A percentile compares a stretch with the other conserved stretches of the same genome.
phyloP scores from a whole-genome alignment of 2,113 vertebrate genomes.

The Gopherus flavomarginatus region DNA sequence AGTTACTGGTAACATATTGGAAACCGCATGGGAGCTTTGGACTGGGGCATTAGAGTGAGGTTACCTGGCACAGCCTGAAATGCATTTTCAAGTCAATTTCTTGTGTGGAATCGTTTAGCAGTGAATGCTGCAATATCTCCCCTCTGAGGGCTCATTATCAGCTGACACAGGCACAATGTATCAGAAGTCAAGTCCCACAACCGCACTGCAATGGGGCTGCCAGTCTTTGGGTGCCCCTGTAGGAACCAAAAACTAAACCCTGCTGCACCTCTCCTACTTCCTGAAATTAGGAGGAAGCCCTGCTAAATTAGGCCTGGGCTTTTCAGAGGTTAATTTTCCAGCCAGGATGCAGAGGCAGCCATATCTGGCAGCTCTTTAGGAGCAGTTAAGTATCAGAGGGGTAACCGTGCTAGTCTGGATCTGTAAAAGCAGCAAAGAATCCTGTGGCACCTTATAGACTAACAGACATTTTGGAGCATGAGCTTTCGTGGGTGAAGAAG shows the following conservation, averaged over 20 bases:
- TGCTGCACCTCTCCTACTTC: not conserved
- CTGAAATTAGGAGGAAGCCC: not conserved
- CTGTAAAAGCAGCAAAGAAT: too few relatives aligned
- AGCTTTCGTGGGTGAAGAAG: too few relatives aligned
- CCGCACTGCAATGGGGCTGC: accelerated
- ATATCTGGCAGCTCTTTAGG: not conserved
- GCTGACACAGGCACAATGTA: constrained; percentile 7
- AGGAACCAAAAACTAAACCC: accelerated
- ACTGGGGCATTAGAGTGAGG: constrained; percentile 69
- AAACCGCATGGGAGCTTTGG: constrained; percentile 62
- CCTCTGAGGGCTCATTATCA: constrained; percentile 38
- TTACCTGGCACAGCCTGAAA: constrained; percentile 66
- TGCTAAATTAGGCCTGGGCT: not conserved
- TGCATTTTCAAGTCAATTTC: constrained; percentile 68
- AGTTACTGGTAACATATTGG: constrained; percentile 60
- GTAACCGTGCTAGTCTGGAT: too few relatives aligned
- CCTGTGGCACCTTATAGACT: too few relatives aligned
- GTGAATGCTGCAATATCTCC: constrained; percentile 53
- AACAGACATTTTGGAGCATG: too few relatives aligned
- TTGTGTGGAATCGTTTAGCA: constrained; percentile 66
- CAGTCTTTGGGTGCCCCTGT: not conserved
- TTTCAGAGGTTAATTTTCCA: not conserved
- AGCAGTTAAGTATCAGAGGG: too few relatives aligned
- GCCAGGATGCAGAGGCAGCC: not conserved
- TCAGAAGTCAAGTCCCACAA: constrained; percentile 3